A percentile compares a stretch with the other conserved stretches of the same genome.
Conservation (phyloP, 1,140 invertebrate genomes). For the Drosophila miranda region DNA sequence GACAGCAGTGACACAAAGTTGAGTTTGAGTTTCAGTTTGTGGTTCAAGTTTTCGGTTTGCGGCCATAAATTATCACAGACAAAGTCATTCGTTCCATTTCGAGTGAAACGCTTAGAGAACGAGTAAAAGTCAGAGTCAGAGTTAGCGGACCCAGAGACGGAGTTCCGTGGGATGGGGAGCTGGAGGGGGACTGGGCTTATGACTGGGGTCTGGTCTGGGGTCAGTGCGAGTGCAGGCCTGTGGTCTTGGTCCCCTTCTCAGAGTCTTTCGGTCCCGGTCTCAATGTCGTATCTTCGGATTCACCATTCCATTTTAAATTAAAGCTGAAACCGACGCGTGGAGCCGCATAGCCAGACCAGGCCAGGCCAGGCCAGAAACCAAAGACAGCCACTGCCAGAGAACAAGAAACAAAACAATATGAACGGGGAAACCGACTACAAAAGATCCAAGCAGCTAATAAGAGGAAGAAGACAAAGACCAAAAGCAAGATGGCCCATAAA, state of each 20-base stretch:
- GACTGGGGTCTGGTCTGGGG: too few species aligned
- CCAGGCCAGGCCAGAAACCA: constrained; percentile 28
- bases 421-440: constrained; percentile 65
- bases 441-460: constrained; percentile 58
- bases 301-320: constrained; percentile 79
- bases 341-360: constrained; percentile 48
- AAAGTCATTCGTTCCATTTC: constrained; percentile 81
- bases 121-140: constrained; percentile 22
- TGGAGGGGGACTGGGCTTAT: constrained; percentile 2
- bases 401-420: constrained; percentile 10
- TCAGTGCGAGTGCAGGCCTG: constrained; percentile 8
- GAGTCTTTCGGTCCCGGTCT: constrained; percentile 4
- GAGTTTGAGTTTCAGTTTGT: constrained; percentile 56
- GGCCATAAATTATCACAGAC: constrained; percentile 78
- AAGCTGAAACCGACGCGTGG: constrained; percentile 56
- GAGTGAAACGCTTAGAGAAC: constrained; percentile 58
- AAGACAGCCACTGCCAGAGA: constrained; percentile 1
- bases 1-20: constrained; percentile 64
- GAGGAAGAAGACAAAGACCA: constrained; percentile 65
- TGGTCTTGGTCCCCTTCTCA: constrained; percentile 43
- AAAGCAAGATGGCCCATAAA: constrained; percentile 75
- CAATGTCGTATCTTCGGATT: constrained; percentile 73
- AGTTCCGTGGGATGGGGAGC: neutral
- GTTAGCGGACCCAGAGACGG: neutral
- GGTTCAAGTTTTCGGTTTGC: constrained; percentile 69